Evolutionary conservation across 1,140 invertebrate genomes (phyloP).

Genomic region (Aphidius ervi): DNA sequence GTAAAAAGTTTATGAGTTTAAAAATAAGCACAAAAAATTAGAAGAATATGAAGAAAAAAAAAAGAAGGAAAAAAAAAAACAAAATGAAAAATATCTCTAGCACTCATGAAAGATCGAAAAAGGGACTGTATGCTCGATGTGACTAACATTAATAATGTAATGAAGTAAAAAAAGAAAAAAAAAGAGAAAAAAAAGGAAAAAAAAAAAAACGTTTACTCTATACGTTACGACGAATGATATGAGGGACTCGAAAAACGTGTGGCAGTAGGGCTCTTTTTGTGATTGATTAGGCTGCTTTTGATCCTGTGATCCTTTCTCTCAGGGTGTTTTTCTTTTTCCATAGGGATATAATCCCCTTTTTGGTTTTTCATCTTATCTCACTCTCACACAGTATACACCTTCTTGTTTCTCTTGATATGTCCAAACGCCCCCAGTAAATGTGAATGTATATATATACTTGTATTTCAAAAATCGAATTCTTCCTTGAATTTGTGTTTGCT

Average conservation of each 20-base stretch:
- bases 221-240: slow-evolving; percentile 46
- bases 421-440: too few relatives aligned
- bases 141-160: slow-evolving; percentile 51
- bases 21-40: slow-evolving; percentile 20
- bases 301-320: slow-evolving; percentile 41
- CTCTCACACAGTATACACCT: slow-evolving; percentile 27
- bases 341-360: slow-evolving; percentile 40
- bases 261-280: slow-evolving; percentile 45
- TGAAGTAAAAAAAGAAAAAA: slow-evolving; percentile 43
- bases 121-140: slow-evolving; percentile 33
- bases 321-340: slow-evolving; percentile 17
- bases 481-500: neutral
- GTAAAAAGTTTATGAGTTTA: slow-evolving; percentile 18
- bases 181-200: slow-evolving; percentile 38
- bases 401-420: slow-evolving; percentile 31
- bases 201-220: slow-evolving; percentile 48
- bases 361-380: slow-evolving; percentile 21
- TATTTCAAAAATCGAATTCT: neutral
- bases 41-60: slow-evolving; percentile 18
- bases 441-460: neutral
- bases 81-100: slow-evolving; percentile 12
- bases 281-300: slow-evolving; percentile 51
- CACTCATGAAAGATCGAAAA: slow-evolving; percentile 8
- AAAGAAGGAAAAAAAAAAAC: slow-evolving; percentile 18
- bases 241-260: slow-evolving; percentile 45